These are phyloP conservation scores for rat (Rattus norvegicus) DNA, from an alignment of 2,113 vertebrate species.

Conservation along the genomic window GRCr8 NC_086039.1:131596501-131597000, in stretches of 20 bases:
- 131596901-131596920: neutral
- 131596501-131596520: constrained; percentile 21
- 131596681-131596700: constrained; percentile 29
- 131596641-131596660: neutral
- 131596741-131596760: neutral
- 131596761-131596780: neutral
- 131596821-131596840: neutral
- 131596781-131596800: neutral
- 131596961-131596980: constrained; percentile 14
- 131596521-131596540: neutral
- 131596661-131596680: constrained; percentile 17
- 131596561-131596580: neutral
- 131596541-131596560: constrained; percentile 39
- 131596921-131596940: neutral
- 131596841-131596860: neutral
- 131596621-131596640: constrained; percentile 46
- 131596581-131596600: constrained; percentile 38
- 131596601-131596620: constrained; percentile 38
- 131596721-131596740: neutral
- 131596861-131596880: constrained; percentile 15
- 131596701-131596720: constrained; percentile 37
- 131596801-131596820: neutral
- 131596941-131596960: constrained; percentile 1
- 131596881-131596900: neutral
- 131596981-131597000: constrained; percentile 14